Percentiles rank a stretch among this genome's conserved stretches.
phyloP scores from a whole-genome alignment of 2,888 invertebrate species.

The Halictus ligatus region DNA sequence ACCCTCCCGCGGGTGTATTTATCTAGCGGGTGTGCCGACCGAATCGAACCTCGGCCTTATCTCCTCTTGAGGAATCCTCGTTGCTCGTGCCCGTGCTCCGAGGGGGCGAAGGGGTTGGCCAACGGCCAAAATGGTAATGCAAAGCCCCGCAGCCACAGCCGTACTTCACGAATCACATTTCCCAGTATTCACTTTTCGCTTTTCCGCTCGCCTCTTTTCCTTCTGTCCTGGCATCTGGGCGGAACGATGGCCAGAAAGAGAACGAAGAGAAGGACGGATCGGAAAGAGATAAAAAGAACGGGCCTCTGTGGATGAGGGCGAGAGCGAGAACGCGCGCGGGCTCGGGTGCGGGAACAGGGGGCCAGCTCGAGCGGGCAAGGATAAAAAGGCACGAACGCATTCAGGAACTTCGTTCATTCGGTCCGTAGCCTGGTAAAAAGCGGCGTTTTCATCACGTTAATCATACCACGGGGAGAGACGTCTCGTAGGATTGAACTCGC shows the following conservation, averaged over 20 bases:
- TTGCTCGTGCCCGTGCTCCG: slow-evolving; percentile 48
- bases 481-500: slow-evolving; percentile 19
- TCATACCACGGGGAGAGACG: slow-evolving; percentile 44
- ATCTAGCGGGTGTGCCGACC: slow-evolving; percentile 74
- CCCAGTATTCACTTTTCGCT: slow-evolving; percentile 78
- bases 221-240: slow-evolving; percentile 50
- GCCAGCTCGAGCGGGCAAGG: slow-evolving; percentile 16
- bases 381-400: slow-evolving; percentile 53
- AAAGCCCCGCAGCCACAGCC: slow-evolving; percentile 67
- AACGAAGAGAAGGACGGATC: slow-evolving; percentile 18
- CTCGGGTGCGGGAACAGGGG: not conserved
- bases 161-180: slow-evolving; percentile 75
- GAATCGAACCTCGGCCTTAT: slow-evolving; percentile 73
- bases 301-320: not conserved
- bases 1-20: slow-evolving; percentile 71
- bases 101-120: slow-evolving; percentile 71
- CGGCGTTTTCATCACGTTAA: slow-evolving; percentile 63
- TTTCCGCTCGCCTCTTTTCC: slow-evolving; percentile 61
- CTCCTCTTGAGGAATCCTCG: slow-evolving; percentile 75
- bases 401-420: slow-evolving; percentile 54
- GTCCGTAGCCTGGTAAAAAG: slow-evolving; percentile 54
- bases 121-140: slow-evolving; percentile 80
- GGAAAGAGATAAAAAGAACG: not conserved
- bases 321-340: not conserved
- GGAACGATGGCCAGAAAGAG: slow-evolving; percentile 22